Evolutionary conservation across 2,113 vertebrate species (phyloP).

Genomic region (Galemys pyrenaicus): DNA sequence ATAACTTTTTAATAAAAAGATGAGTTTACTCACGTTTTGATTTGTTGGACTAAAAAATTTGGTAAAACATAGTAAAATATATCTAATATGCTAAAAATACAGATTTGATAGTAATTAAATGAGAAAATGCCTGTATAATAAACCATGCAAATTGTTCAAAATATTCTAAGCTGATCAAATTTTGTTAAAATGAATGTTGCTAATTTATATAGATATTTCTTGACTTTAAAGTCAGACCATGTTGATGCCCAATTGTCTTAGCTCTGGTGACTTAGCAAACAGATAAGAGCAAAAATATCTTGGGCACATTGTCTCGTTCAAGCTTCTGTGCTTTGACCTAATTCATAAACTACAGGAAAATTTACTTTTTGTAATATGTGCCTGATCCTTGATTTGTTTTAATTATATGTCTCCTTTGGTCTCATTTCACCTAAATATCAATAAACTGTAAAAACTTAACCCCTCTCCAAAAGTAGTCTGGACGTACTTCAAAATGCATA

Average conservation of each 20-base stretch:
- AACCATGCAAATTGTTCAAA: not conserved
- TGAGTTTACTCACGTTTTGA: not conserved
- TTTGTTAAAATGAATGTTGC: not conserved
- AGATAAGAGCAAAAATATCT: not conserved
- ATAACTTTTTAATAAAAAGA: constrained; percentile 18
- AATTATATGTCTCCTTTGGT: not conserved
- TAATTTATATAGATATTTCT: not conserved
- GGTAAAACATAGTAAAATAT: not conserved
- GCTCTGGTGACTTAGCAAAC: not conserved
- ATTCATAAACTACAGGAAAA: not conserved
- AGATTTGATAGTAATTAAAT: not conserved
- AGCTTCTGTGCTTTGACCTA: not conserved
- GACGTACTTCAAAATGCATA: not conserved
- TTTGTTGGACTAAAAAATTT: not conserved
- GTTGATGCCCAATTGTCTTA: not conserved
- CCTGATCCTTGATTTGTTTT: not conserved
- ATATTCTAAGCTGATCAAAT: not conserved
- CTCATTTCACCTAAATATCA: not conserved
- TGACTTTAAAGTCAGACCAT: not conserved
- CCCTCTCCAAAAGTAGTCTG: not conserved
- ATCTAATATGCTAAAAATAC: not conserved
- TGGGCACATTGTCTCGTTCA: not conserved
- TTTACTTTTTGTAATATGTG: constrained; percentile 15
- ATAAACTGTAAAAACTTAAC: not conserved
- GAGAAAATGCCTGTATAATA: not conserved